A percentile compares a stretch with the other conserved stretches of the same genome.
Conservation (phyloP, 2,797 vertebrate genomes). For the Spinibarbus caldwelli region DNA sequence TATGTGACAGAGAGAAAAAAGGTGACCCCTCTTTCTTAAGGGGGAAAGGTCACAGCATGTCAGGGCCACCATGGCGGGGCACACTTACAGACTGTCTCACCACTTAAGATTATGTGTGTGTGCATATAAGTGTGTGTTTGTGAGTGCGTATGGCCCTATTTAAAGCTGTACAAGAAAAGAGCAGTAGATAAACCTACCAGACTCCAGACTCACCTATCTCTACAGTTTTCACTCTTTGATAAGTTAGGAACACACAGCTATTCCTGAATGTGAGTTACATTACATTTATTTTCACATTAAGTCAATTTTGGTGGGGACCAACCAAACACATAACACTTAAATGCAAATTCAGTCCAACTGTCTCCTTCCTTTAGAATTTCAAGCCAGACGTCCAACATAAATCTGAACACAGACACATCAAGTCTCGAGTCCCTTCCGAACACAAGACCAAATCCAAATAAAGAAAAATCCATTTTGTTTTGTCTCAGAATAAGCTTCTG, state of each 20-base stretch:
- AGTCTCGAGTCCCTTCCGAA: constrained; percentile 52
- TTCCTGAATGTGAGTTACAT: constrained; percentile 1
- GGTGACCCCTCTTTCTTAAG: constrained; percentile 25
- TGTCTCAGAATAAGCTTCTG: constrained; percentile 61
- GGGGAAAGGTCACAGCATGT: constrained; percentile 41
- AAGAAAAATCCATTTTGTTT: constrained; percentile 66
- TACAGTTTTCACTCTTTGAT: background rate
- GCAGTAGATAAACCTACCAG: constrained; percentile 54
- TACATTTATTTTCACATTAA: background rate
- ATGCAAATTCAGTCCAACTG: constrained; percentile 32
- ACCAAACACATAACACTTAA: background rate
- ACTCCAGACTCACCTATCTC: constrained; percentile 50
- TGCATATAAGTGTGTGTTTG: constrained; percentile 41
- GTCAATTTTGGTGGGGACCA: background rate
- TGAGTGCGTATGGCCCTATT: constrained; percentile 65
- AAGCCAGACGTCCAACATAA: constrained; percentile 56
- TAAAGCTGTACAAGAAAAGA: constrained; percentile 63
- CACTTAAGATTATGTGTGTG: constrained; percentile 37
- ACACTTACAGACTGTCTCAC: constrained; percentile 66
- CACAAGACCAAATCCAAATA: constrained; percentile 69
- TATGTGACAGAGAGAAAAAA: constrained; percentile 63
- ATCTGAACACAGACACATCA: constrained; percentile 55
- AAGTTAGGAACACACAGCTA: constrained; percentile 32
- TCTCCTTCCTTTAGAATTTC: constrained; percentile 31
- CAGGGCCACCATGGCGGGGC: constrained; percentile 19